These are phyloP conservation scores for Drosophila longiperda DNA, from an alignment of 2,888 invertebrate species.

Conservation along the genomic window DNA sequence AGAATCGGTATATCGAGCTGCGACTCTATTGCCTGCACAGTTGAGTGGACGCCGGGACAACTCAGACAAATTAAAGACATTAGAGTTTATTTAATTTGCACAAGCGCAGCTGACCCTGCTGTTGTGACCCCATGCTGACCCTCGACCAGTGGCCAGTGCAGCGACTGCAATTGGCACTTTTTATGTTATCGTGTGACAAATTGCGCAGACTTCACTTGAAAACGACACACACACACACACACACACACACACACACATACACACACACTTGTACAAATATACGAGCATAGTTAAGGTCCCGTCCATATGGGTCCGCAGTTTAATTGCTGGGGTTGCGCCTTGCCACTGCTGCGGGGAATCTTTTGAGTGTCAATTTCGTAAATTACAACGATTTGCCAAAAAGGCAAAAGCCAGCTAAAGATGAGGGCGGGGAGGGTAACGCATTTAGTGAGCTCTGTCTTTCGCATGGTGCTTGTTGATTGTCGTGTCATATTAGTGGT, in stretches of 20 bases:
- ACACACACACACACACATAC: background rate
- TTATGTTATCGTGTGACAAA: slow-evolving; percentile 75
- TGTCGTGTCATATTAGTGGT: slow-evolving; percentile 50
- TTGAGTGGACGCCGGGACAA: slow-evolving; percentile 43
- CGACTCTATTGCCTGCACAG: slow-evolving; percentile 17
- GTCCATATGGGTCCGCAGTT: slow-evolving; percentile 66
- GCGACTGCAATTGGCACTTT: slow-evolving; percentile 76
- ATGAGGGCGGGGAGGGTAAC: background rate
- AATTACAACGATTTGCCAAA: slow-evolving; percentile 76
- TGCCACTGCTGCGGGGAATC: slow-evolving; percentile 45
- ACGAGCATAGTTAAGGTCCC: background rate
- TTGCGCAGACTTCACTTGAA: slow-evolving; percentile 55
- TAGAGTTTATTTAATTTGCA: slow-evolving; percentile 79
- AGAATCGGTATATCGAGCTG: slow-evolving; percentile 21
- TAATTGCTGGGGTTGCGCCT: slow-evolving; percentile 71
- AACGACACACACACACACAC: slow-evolving; percentile 12
- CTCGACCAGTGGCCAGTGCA: slow-evolving; percentile 27
- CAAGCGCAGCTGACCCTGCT: slow-evolving; percentile 67
- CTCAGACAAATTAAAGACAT: slow-evolving; percentile 80
- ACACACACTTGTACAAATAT: background rate
- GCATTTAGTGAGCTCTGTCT: slow-evolving; percentile 20
- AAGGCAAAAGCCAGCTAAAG: slow-evolving; percentile 41
- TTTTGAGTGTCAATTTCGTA: slow-evolving; percentile 80
- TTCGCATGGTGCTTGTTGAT: slow-evolving; percentile 39
- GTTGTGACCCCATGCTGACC: slow-evolving; percentile 42